Conservation (phyloP, 2,888 invertebrate genomes). For the Biston stratarius region DNA sequence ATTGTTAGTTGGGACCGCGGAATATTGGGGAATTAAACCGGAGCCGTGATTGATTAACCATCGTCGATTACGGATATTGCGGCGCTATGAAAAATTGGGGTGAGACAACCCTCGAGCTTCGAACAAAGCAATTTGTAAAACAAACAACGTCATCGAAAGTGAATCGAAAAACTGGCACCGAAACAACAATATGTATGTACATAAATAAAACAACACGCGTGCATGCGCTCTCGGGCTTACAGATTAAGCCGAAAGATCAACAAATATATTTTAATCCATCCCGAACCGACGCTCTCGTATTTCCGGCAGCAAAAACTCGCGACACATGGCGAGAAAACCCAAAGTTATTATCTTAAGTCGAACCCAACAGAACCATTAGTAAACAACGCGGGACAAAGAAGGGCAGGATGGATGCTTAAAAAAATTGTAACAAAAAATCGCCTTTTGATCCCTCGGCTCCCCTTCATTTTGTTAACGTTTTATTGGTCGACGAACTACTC, state of each 20-base stretch:
- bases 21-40: conserved; percentile 84
- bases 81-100: conserved; percentile 66
- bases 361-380: conserved; percentile 86
- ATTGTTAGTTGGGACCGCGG: conserved; percentile 83
- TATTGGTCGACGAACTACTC: conserved; percentile 76
- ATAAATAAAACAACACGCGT: conserved; percentile 58
- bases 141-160: conserved; percentile 62
- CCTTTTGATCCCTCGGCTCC: conserved; percentile 81
- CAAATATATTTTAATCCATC: conserved; percentile 83
- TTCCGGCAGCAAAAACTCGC: conserved; percentile 82
- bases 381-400: conserved; percentile 85
- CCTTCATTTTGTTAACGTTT: conserved; percentile 80
- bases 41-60: conserved; percentile 81
- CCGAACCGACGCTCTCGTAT: conserved; percentile 77
- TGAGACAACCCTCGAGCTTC: conserved; percentile 47
- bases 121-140: conserved; percentile 63
- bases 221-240: conserved; percentile 63
- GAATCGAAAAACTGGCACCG: conserved; percentile 60
- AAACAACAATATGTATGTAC: conserved; percentile 55
- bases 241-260: conserved; percentile 81
- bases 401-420: conserved; percentile 83
- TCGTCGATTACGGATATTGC: conserved; percentile 77
- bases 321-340: conserved; percentile 83
- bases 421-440: conserved; percentile 83
- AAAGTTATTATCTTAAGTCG: conserved; percentile 86